A percentile compares a stretch with the other conserved stretches of the same genome.
Conservation (phyloP, 2,888 invertebrate genomes). For the Drosophila greeni region DNA sequence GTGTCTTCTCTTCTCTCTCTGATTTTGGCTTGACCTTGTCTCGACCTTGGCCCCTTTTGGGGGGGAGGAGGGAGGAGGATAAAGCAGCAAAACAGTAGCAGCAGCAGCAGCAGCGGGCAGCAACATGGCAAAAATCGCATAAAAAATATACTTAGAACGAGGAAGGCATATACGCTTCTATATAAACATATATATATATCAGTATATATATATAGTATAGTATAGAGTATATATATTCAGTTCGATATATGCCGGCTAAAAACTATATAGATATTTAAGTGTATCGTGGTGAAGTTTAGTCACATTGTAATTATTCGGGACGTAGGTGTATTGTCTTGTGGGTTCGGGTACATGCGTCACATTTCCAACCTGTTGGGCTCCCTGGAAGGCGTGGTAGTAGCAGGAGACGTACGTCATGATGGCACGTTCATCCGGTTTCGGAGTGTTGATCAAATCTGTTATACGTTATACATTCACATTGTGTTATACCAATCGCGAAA, state of each 20-base stretch:
- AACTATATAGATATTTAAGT: constrained; percentile 74
- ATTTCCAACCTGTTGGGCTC: constrained; percentile 94
- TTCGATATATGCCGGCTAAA: constrained; percentile 47
- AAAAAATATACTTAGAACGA: constrained; percentile 63
- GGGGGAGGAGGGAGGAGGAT: neutral
- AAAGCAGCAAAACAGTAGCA: constrained; percentile 3
- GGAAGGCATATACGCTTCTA: constrained; percentile 36
- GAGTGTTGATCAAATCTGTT: constrained; percentile 99
- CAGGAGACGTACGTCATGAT: constrained; percentile 99
- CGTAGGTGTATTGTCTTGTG: constrained; percentile 79
- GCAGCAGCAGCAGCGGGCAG: constrained; percentile 17
- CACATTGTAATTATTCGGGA: constrained; percentile 80
- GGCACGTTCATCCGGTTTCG: constrained; percentile 99
- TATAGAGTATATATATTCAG: constrained; percentile 19
- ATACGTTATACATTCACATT: too few relatives aligned
- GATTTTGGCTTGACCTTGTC: constrained; percentile 33
- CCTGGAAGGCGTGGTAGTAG: constrained; percentile 99
- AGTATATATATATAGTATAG: constrained; percentile 28
- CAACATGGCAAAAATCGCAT: constrained; percentile 72
- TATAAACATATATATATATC: constrained; percentile 39
- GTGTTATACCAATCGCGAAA: constrained; percentile 59
- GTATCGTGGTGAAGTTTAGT: constrained; percentile 80
- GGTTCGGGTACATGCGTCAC: constrained; percentile 79
- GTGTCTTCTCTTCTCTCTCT: constrained; percentile 1
- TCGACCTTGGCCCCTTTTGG: constrained; percentile 26